Conservation (phyloP, 2,888 invertebrate genomes). For the Alsophila aescularia region DNA sequence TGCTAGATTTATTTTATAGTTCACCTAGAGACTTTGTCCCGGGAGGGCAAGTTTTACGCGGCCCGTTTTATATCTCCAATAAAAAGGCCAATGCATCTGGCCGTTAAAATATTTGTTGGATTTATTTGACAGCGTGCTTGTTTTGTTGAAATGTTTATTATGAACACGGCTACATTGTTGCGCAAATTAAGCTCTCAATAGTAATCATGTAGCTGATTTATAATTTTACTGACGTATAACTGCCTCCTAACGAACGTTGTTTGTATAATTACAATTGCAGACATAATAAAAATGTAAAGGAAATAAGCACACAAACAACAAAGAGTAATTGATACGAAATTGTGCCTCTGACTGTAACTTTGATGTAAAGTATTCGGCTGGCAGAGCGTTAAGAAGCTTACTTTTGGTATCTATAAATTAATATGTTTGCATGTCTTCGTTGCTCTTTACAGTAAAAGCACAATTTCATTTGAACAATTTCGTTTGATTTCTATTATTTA, state of each 20-base stretch:
- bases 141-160: slow-evolving; percentile 77
- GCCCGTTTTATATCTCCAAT: slow-evolving; percentile 74
- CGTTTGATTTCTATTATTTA: background rate
- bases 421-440: slow-evolving; percentile 74
- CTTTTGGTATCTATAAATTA: slow-evolving; percentile 75
- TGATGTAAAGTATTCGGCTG: slow-evolving; percentile 71
- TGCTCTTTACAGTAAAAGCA: slow-evolving; percentile 52
- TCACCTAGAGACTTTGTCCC: slow-evolving; percentile 72
- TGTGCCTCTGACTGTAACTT: slow-evolving; percentile 63
- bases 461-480: background rate
- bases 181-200: slow-evolving; percentile 65
- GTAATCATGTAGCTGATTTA: slow-evolving; percentile 52
- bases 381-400: slow-evolving; percentile 72
- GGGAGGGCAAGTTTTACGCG: slow-evolving; percentile 57
- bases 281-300: slow-evolving; percentile 40
- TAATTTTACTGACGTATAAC: slow-evolving; percentile 35
- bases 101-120: slow-evolving; percentile 81
- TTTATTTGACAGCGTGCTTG: slow-evolving; percentile 77
- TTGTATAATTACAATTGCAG: slow-evolving; percentile 40
- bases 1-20: slow-evolving; percentile 83
- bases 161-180: slow-evolving; percentile 68
- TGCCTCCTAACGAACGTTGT: slow-evolving; percentile 33
- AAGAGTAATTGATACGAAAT: slow-evolving; percentile 64
- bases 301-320: slow-evolving; percentile 26
- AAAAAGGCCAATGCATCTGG: slow-evolving; percentile 75